Base-by-base conservation (phyloP, 2,113 vertebrate species). In the Phrynosoma blainvillii region DNA sequence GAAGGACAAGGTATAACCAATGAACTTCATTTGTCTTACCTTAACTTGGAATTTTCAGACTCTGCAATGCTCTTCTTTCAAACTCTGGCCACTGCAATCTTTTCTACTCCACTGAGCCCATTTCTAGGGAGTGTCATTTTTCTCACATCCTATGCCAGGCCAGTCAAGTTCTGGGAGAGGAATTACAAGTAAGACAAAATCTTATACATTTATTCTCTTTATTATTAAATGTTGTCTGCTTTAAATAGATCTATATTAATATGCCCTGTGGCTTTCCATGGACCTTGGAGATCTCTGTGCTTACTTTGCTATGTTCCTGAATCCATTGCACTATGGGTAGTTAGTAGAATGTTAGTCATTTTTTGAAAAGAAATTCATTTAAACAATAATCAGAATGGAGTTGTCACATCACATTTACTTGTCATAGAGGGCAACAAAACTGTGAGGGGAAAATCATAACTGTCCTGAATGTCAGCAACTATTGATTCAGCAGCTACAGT, bases 71-170 rank as follows among this genome's bases (percentile, higher is more conserved):
- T 99, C 89, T 97, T 99, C 94, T 96, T 99, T 2, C 99, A 99
- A 97, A 98, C 98, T 3, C 84, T 98, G 27, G 96, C 98, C 87
- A 97, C 99, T 79, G 98, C 98, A 0, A 75, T 98, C 86, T 98
- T 99, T 94, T 99, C 99, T 93, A 98, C 98, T 0, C 99, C 99
- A 0, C 93, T 99, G 91, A 98, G 98, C 92, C 99, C 99, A 0
- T 99, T 99, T 93, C 97, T 99, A 21, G 99, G 99, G 75, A 99
- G 99, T 0, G 99, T 99, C 94, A 98, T 99, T 94, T 99, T 99
- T 93, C 97, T 99, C 73, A 98, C 98, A 2, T 99, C 99, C 0
- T 99, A 99, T 0, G 98, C 97, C 56, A 97, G 99, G 85, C 98
- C 99, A 0, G 89, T 99, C 91, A 99, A 98, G 93, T 99, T 99